Evolutionary conservation across 2,113 vertebrate genomes (phyloP).

Genomic region (Trochalopteron elliotii): DNA sequence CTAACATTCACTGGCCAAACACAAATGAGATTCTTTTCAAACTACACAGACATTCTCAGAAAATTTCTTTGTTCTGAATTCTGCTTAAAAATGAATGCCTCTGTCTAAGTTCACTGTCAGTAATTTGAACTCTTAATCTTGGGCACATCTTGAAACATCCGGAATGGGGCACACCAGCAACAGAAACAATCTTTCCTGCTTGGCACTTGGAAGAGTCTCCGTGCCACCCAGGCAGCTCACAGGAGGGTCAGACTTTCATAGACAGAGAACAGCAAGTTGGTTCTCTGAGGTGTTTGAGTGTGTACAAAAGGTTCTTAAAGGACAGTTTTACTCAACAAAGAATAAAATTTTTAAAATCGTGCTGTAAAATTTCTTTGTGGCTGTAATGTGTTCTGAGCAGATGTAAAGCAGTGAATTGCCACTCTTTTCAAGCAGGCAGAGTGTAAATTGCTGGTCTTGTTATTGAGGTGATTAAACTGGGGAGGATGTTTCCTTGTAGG

Average conservation of each 20-base stretch:
- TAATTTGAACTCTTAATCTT: neutral
- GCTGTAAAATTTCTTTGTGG: neutral
- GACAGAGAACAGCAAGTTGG: neutral
- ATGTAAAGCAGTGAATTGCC: neutral
- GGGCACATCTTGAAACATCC: neutral
- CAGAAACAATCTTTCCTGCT: neutral
- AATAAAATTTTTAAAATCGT: neutral
- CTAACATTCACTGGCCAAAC: neutral
- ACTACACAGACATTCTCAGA: neutral
- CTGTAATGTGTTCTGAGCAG: neutral
- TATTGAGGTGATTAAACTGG: neutral
- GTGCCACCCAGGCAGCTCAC: neutral
- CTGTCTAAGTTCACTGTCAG: neutral
- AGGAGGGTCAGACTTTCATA: neutral
- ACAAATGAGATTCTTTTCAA: neutral
- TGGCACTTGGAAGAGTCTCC: neutral
- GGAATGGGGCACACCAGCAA: neutral
- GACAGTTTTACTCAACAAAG: neutral
- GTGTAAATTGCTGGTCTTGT: neutral
- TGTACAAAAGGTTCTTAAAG: neutral
- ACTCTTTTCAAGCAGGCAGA: neutral
- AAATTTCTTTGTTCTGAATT: neutral
- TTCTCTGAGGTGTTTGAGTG: neutral
- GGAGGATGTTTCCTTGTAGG: neutral
- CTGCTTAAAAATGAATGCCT: neutral